These are phyloP conservation scores for Platygyra sinensis DNA, from an alignment of 64 coral and sea anemone genomes.

Conservation along the genomic window DNA sequence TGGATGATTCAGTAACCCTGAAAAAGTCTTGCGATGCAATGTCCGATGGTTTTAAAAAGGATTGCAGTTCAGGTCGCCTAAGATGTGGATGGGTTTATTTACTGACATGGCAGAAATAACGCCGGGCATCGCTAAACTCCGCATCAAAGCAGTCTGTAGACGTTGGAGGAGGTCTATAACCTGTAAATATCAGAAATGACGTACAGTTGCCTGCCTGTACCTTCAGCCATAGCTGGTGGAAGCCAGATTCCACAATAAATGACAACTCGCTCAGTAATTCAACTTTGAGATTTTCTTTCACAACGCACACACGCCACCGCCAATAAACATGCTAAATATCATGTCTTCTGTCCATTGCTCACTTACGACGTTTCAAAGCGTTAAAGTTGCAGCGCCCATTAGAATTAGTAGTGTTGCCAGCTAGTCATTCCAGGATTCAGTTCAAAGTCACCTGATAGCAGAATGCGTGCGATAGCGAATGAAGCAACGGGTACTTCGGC, in stretches of 20 bases:
- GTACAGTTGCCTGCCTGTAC: constrained; percentile 30
- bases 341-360: no score
- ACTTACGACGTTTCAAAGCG: no score
- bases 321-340: no score
- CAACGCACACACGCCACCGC: constrained; percentile 40
- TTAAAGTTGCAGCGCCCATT: no score
- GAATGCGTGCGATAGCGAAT: no score
- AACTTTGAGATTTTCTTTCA: constrained; percentile 13
- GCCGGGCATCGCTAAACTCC: constrained; percentile 40
- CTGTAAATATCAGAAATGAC: constrained; percentile 50
- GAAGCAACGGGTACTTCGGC: no score
- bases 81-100: constrained; percentile 51
- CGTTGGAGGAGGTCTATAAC: constrained; percentile 14
- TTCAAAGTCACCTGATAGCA: no score
- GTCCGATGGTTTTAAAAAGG: constrained; percentile 19
- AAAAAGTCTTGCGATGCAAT: background rate
- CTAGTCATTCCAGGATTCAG: background rate
- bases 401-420: no score
- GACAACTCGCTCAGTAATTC: constrained; percentile 1
- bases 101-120: constrained; percentile 49
- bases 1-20: no score
- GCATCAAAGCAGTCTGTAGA: constrained; percentile 38
- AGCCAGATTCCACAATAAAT: background rate
- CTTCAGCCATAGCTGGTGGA: constrained; percentile 34
- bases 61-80: constrained; percentile 55